Base-by-base conservation (phyloP, 2,888 invertebrate genomes). In the Melikaiella ostensackeni region DNA sequence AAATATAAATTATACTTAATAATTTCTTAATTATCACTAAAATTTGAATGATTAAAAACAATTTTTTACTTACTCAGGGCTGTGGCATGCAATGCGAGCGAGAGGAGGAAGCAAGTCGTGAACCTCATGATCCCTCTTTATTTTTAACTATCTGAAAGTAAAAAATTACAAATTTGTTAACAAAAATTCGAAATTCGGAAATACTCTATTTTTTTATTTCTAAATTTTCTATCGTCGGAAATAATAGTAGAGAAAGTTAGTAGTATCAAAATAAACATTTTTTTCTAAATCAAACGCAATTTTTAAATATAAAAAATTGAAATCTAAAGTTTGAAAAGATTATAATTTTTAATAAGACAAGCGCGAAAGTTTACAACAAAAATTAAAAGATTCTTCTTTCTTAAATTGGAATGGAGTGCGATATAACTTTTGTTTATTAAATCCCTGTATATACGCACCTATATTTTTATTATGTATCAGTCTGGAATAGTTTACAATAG, bases 21-120 rank as follows among this genome's bases (percentile, higher is more conserved):
- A 63, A 21, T 38, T 35, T 35, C 9, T 21, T 63, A 21, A 63
- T n/a, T 74, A 30, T 42, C 42, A 46, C 46, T 33, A 66, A 46
- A 77, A 46, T 33, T 27, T 24, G 27, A 16, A 33, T 70, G n/a
- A 33, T 24, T 27, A 66, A 46, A 46, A 27, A 16, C 21, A 38
- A 11, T 42, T 46, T 46, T 81, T 80, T 81, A 88, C 90, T 90
- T 81, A 90, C 90, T 86, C 84, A 88, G 81, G 76, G 88, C 88
- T 77, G 88, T 86, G 75, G 86, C 86, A 63, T 87, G 87, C 64
- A 90, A 84, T 78, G 85, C 83, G 64, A 89, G 80, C 46, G 84
- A 86, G 78, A 83, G 85, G 63, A 88, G 73, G 78, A 89, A 84
- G 80, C 85, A 88, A 80, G 85, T 82, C 78, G 83, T 82, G 77